Percentiles rank a stretch among this genome's conserved stretches.
Conservation (phyloP, 2,888 invertebrate genomes). For the Hirtodrosophila trivittata region DNA sequence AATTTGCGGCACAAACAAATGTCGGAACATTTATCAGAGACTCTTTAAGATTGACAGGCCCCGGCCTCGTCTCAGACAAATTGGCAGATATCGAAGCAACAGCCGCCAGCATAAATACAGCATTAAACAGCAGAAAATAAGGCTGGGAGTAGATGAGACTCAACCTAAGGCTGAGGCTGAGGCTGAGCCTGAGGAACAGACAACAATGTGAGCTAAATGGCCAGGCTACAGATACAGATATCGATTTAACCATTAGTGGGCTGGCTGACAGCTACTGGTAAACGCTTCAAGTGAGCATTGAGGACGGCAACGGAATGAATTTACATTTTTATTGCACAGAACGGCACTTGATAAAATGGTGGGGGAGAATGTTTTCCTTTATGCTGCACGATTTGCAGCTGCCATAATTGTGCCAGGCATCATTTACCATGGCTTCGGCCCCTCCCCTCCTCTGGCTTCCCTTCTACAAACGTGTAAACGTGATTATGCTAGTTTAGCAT, state of each 20-base stretch:
- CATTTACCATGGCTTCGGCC: background rate
- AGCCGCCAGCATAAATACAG: conserved; percentile 10
- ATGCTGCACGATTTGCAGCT: conserved; percentile 29
- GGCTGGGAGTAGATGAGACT: background rate
- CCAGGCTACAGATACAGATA: conserved; percentile 51
- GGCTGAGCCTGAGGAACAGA: conserved; percentile 7
- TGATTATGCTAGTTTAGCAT: conserved; percentile 52
- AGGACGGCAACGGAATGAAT: conserved; percentile 54
- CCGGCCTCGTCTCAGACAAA: conserved; percentile 32
- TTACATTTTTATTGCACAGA: conserved; percentile 71
- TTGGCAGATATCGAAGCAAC: conserved; percentile 25
- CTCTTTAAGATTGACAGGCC: conserved; percentile 49
- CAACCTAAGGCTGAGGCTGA: conserved; percentile 14
- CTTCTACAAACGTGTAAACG: conserved; percentile 19
- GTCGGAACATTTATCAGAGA: conserved; percentile 41
- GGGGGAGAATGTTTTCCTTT: background rate
- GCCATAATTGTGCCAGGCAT: conserved; percentile 28
- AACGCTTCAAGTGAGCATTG: conserved; percentile 18
- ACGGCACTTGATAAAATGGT: conserved; percentile 2
- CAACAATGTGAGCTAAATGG: conserved; percentile 40
- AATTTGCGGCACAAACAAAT: conserved; percentile 48
- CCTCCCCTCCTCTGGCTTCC: background rate
- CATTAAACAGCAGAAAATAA: background rate
- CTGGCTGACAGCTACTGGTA: conserved; percentile 23
- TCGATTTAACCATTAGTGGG: conserved; percentile 76